A percentile compares a stretch with the other conserved stretches of the same genome.
Evolutionary conservation across 2,888 invertebrate species (phyloP).

Genomic region (Morpho helenor): DNA sequence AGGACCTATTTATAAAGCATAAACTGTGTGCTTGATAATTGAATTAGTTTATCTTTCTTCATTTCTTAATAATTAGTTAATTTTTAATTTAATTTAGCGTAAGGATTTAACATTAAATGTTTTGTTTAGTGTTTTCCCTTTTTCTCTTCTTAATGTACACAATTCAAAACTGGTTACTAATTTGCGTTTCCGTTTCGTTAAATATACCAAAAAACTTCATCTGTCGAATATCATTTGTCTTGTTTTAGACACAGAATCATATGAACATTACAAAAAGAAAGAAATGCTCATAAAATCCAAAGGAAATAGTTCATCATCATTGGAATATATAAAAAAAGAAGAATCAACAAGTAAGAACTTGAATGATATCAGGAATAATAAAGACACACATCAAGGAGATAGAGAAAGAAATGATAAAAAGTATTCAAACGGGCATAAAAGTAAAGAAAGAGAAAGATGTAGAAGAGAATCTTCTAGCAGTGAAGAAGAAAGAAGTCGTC

Average conservation of each 20-base stretch:
- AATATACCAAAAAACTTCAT: too few species aligned
- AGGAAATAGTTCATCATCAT: slow-evolving; percentile 34
- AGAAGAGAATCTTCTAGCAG: slow-evolving; percentile 36
- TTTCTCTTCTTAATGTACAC: too few species aligned
- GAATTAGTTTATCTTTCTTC: too few species aligned
- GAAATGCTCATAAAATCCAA: slow-evolving; percentile 49
- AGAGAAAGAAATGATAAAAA: slow-evolving; percentile 33
- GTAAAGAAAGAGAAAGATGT: slow-evolving; percentile 30
- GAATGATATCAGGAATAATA: slow-evolving; percentile 33
- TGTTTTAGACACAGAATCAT: slow-evolving; percentile 82
- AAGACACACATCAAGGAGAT: slow-evolving; percentile 29
- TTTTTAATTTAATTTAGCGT: too few species aligned
- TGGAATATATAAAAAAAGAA: slow-evolving; percentile 30
- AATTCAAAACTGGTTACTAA: too few species aligned
- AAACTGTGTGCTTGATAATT: too few species aligned
- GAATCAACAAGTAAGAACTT: slow-evolving; percentile 40
- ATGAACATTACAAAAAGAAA: slow-evolving; percentile 82
- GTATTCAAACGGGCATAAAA: slow-evolving; percentile 41
- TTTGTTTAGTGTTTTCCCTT: too few species aligned
- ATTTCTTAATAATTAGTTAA: too few species aligned
- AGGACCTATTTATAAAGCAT: too few species aligned
- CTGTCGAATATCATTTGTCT: too few species aligned
- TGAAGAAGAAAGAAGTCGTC: slow-evolving; percentile 29
- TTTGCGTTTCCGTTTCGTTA: too few species aligned
- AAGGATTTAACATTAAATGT: too few species aligned